Evolutionary conservation across 2,888 invertebrate genomes (phyloP).

Genomic region (Amphipyra tragopoginis): DNA sequence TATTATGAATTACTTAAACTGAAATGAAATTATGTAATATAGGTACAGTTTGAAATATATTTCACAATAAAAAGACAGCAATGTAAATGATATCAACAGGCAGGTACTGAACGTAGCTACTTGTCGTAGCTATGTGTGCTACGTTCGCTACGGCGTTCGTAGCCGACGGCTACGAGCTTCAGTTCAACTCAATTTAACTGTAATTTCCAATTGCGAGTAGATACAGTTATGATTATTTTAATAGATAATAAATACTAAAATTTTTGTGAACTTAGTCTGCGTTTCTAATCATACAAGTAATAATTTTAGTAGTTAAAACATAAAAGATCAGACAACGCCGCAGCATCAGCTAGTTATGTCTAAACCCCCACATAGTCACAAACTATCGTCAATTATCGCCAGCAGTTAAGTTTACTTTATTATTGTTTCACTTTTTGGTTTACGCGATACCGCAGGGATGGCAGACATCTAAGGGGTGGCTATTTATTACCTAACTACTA

Average conservation of each 20-base stretch:
- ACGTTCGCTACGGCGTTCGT: slow-evolving; percentile 27
- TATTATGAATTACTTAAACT: too few relatives aligned
- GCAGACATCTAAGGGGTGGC: neutral
- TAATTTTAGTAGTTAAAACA: neutral
- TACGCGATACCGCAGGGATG: slow-evolving; percentile 46
- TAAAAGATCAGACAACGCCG: slow-evolving; percentile 4
- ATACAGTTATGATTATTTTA: neutral
- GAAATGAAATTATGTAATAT: too few relatives aligned
- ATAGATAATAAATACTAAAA: too few relatives aligned
- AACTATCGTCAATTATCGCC: slow-evolving; percentile 42
- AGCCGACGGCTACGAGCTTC: slow-evolving; percentile 19
- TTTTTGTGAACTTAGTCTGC: too few relatives aligned
- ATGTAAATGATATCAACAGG: neutral
- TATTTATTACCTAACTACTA: too few relatives aligned
- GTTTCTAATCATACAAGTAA: too few relatives aligned
- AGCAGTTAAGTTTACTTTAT: slow-evolving; percentile 47
- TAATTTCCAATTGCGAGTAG: neutral
- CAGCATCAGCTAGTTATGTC: slow-evolving; percentile 8
- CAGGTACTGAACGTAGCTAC: neutral
- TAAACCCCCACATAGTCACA: slow-evolving; percentile 6
- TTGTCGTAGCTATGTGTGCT: slow-evolving; percentile 11
- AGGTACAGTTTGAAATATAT: too few relatives aligned
- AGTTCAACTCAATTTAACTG: neutral
- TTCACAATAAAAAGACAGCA: neutral
- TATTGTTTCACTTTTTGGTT: slow-evolving; percentile 48